phyloP scores from a whole-genome alignment of 2,888 invertebrate species.

The Dryomyza anilis region DNA sequence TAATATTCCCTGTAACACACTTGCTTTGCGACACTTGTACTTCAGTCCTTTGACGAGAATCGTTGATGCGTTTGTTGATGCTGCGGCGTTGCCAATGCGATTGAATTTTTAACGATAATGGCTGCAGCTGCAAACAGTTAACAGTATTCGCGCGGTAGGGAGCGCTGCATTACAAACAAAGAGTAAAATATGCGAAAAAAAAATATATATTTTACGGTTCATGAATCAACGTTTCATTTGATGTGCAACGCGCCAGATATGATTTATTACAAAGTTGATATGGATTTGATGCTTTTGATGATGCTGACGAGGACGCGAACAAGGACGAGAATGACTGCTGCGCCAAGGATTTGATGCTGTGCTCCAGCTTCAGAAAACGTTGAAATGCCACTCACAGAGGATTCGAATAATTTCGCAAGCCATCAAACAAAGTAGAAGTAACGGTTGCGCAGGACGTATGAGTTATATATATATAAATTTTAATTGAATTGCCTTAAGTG shows the following conservation, averaged over 20 bases:
- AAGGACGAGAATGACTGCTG: no score
- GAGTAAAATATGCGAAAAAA: not conserved
- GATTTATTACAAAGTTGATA: constrained; percentile 12
- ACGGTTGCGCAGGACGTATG: no score
- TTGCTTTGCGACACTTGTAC: not conserved
- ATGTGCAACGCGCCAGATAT: constrained; percentile 1
- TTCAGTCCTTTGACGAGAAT: not conserved
- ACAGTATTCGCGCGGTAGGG: not conserved
- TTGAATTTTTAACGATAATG: constrained; percentile 12
- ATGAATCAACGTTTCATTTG: constrained; percentile 12
- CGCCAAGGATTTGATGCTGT: no score
- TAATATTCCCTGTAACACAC: no score
- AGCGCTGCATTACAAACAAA: not conserved
- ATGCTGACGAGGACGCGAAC: no score
- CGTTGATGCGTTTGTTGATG: not conserved
- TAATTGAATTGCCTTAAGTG: no score
- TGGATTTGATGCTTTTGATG: not conserved
- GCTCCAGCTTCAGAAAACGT: no score
- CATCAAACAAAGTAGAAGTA: no score
- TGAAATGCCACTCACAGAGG: no score
- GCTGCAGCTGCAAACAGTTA: constrained; percentile 1
- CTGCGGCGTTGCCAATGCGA: not conserved
- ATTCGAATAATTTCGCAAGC: no score
- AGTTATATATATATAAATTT: no score
- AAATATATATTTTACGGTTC: constrained; percentile 1